phyloP scores from a whole-genome alignment of 1,140 invertebrate genomes.

The Leguminivora glycinivorella region DNA sequence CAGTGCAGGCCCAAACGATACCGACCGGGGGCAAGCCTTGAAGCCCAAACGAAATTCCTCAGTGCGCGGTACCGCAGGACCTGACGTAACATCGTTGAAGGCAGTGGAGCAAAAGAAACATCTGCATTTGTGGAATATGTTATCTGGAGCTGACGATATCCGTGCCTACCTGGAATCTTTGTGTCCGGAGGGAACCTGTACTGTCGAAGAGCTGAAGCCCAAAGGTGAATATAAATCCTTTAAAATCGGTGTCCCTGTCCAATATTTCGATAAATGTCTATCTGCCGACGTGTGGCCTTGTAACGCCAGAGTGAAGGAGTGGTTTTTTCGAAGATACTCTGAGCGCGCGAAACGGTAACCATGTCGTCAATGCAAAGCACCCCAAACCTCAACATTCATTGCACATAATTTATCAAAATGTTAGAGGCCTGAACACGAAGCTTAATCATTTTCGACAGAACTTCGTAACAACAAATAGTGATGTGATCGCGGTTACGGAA shows the following conservation, averaged over 20 bases:
- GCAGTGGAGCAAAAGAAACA: slow-evolving; percentile 22
- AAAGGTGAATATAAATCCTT: slow-evolving; percentile 31
- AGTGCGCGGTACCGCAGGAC: slow-evolving; percentile 25
- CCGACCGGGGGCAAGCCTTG: neutral
- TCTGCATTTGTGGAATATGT: slow-evolving; percentile 30
- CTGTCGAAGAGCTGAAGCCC: slow-evolving; percentile 27
- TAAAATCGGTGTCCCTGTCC: slow-evolving; percentile 24
- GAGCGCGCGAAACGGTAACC: neutral
- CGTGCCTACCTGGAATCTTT: neutral
- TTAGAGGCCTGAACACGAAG: slow-evolving; percentile 30
- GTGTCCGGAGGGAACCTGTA: neutral
- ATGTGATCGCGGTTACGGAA: slow-evolving; percentile 13
- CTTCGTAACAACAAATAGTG: neutral
- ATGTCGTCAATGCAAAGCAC: neutral
- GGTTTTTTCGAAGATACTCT: slow-evolving; percentile 28
- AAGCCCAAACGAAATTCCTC: slow-evolving; percentile 8
- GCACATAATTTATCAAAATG: slow-evolving; percentile 24
- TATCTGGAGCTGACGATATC: slow-evolving; percentile 18
- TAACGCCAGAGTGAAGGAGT: slow-evolving; percentile 10
- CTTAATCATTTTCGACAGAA: slow-evolving; percentile 4
- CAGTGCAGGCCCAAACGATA: neutral
- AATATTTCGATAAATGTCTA: slow-evolving; percentile 1
- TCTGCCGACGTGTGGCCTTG: slow-evolving; percentile 26
- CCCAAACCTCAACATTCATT: neutral
- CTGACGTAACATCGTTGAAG: slow-evolving; percentile 13